Base-by-base conservation (phyloP, 2,797 vertebrate species). In the Okamejei kenojei region DNA sequence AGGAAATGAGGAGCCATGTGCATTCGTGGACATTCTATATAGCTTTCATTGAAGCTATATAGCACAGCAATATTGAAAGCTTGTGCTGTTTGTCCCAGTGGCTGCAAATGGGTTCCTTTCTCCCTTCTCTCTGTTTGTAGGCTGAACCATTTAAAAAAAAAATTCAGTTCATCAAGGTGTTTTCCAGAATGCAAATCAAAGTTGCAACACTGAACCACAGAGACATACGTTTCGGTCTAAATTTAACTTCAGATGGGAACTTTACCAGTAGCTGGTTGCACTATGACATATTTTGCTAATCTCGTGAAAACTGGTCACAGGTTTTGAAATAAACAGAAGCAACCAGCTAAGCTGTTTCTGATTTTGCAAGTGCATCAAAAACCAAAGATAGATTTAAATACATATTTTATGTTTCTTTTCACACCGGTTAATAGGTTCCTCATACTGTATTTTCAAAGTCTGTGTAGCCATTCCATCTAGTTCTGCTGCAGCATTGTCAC, bases 101-200 rank as follows among this genome's bases (percentile, higher is more conserved):
- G 71, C 38, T 45, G 11, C 35, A 92, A 38, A 92, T 45, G 71
- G 38, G 71, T 6, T 92, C 23, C 32, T 92, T 35, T 80, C 78
- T 38, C 32, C 32, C 38, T 76, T 91, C 38, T 91, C 88, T 91
- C 35, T 3, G 58, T 86, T n/a, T 35, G 61, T 68, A 68, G 84
- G 61, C 11, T 92, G 68, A 76, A n/a, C 38, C 26, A 35, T 92
- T 74, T 54, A 74, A 35, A 74, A 21, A 54, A 35, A 74, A 4
- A 73, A 26, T 91, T 29, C 35, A 63, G 94, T 94, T 95, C 94
- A 96, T 95, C 95, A 94, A 96, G 96, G 95, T 96, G 95, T 96
- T 96, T 96, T 96, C 95, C 94, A 45, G 79, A 93, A 19, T 94
- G 93, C 94, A 93, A 93, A 93, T 93, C 73, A 93, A 92, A 92